phyloP scores from a whole-genome alignment of 1,140 invertebrate species.

The Heliconius hewitsoni region DNA sequence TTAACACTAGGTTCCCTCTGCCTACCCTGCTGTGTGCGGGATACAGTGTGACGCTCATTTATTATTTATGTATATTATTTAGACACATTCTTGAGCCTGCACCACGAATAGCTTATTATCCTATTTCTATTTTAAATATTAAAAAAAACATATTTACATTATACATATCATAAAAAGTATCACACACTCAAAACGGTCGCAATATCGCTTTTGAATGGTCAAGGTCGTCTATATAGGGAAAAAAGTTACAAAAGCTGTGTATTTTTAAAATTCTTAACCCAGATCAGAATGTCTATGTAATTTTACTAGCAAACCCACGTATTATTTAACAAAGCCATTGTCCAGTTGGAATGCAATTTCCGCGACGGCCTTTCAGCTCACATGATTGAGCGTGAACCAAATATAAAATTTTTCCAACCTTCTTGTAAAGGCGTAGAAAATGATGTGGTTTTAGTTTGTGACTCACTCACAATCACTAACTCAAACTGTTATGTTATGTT shows the following conservation, averaged over 20 bases:
- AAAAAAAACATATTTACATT: too few relatives aligned
- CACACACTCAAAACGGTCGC: neutral
- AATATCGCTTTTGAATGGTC: neutral
- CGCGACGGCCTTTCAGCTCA: conserved; percentile 31
- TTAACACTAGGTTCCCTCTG: too few relatives aligned
- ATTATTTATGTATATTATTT: too few relatives aligned
- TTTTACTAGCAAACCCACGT: conserved; percentile 1
- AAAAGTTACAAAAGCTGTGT: neutral
- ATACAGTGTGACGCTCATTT: too few relatives aligned
- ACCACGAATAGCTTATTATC: too few relatives aligned
- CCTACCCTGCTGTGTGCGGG: too few relatives aligned
- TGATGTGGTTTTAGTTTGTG: too few relatives aligned
- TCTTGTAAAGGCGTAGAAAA: neutral
- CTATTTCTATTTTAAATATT: too few relatives aligned
- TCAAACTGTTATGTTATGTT: too few relatives aligned
- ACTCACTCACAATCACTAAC: too few relatives aligned
- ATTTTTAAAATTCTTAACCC: conserved; percentile 13
- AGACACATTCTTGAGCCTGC: too few relatives aligned
- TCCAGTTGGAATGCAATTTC: conserved; percentile 43
- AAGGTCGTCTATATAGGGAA: conserved; percentile 2
- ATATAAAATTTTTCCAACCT: conserved; percentile 2
- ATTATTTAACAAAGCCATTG: conserved; percentile 22
- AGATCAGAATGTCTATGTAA: neutral
- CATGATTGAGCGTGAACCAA: conserved; percentile 24
- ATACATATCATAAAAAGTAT: neutral